Evolutionary conservation across 2,113 vertebrate genomes (phyloP).

Genomic region (Toxotes jaculatrix): DNA sequence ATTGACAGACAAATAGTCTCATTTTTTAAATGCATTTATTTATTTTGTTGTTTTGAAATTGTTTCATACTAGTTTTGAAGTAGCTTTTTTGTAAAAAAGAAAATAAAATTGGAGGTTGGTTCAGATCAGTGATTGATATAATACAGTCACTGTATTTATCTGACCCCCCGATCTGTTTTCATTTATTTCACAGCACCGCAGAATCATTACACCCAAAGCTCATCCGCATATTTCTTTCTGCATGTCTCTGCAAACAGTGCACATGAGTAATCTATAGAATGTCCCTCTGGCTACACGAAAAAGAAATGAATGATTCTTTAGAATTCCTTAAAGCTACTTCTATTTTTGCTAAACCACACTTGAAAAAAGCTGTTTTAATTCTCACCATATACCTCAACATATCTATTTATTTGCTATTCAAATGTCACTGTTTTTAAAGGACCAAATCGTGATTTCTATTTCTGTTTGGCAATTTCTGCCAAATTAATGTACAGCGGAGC

Average conservation of each 20-base stretch:
- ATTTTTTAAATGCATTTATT: background rate
- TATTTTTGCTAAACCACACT: conserved; percentile 54
- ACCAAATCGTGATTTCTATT: conserved; percentile 44
- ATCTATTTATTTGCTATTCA: conserved; percentile 51
- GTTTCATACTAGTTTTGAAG: background rate
- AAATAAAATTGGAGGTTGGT: background rate
- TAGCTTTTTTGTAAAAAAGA: background rate
- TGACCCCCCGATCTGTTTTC: conserved; percentile 16
- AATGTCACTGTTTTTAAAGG: conserved; percentile 19
- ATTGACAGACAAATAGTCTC: background rate
- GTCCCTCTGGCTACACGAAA: conserved; percentile 46
- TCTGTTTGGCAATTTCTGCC: conserved; percentile 39
- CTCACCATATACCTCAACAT: conserved; percentile 16
- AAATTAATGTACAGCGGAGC: conserved; percentile 45
- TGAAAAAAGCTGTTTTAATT: conserved; percentile 40
- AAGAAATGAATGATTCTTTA: conserved; percentile 13
- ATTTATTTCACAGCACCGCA: conserved; percentile 39
- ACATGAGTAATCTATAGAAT: conserved; percentile 34
- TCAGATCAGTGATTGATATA: conserved; percentile 31
- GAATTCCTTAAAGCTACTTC: conserved; percentile 31
- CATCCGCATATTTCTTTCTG: conserved; percentile 45
- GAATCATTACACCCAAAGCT: conserved; percentile 44
- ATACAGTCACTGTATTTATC: background rate
- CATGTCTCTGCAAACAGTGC: conserved; percentile 8
- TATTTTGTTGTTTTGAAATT: conserved; percentile 7